phyloP scores from a whole-genome alignment of 92 coral and sea anemone genomes.

The Porites lobata region DNA sequence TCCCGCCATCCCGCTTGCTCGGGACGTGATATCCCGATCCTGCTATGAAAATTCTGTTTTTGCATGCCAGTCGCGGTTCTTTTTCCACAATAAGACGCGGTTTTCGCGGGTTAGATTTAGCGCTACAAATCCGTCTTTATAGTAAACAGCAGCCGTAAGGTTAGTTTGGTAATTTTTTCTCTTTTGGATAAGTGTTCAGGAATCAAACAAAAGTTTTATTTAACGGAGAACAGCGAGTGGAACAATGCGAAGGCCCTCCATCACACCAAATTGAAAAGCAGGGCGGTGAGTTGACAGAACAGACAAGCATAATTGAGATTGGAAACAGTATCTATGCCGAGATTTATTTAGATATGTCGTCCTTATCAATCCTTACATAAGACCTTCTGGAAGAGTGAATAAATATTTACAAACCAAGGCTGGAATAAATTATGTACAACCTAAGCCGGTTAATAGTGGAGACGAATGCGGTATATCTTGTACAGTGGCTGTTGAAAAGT shows the following conservation, averaged over 20 bases:
- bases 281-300: no score
- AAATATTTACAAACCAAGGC: no score
- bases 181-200: background rate
- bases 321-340: conserved; percentile 3
- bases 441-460: no score
- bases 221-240: conserved; percentile 1
- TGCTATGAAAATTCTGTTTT: background rate
- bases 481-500: no score
- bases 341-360: background rate
- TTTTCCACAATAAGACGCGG: background rate
- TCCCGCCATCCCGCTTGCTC: background rate
- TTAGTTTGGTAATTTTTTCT: conserved; percentile 3
- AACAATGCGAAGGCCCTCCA: conserved; percentile 1
- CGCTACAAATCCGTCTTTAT: background rate
- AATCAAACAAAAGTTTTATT: background rate
- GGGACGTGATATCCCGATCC: background rate
- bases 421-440: no score
- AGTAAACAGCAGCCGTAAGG: background rate
- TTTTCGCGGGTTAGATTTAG: background rate
- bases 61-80: background rate
- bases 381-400: background rate
- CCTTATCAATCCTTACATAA: background rate
- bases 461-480: no score
- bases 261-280: background rate
- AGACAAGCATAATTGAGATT: background rate